Evolutionary conservation across 2,888 invertebrate species (phyloP).

Genomic region (Trichogramma evanescens): DNA sequence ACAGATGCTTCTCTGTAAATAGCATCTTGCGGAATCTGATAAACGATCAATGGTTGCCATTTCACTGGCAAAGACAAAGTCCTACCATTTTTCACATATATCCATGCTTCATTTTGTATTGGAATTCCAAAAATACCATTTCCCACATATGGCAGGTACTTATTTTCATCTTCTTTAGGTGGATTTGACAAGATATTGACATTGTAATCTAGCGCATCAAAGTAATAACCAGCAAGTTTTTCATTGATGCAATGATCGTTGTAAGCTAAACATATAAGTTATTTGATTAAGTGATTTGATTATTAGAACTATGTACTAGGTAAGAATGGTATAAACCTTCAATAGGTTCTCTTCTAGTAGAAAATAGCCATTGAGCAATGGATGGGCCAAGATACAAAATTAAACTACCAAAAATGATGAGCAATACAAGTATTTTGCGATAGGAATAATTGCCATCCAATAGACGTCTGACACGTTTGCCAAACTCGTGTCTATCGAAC

Average conservation of each 20-base stretch:
- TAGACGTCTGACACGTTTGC: constrained; percentile 36
- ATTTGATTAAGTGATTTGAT: not conserved
- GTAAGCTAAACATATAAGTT: constrained; percentile 42
- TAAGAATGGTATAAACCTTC: constrained; percentile 33
- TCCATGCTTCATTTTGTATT: constrained; percentile 56
- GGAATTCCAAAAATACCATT: constrained; percentile 67
- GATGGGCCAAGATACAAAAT: constrained; percentile 61
- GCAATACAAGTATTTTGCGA: constrained; percentile 36
- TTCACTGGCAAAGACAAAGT: constrained; percentile 60
- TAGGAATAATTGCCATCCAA: constrained; percentile 40
- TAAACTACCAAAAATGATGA: constrained; percentile 40
- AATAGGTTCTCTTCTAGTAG: constrained; percentile 46
- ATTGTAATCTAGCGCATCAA: constrained; percentile 59
- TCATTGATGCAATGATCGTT: constrained; percentile 62
- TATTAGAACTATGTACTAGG: not conserved
- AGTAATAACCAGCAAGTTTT: constrained; percentile 56
- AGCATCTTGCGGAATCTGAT: constrained; percentile 51
- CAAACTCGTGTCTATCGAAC: constrained; percentile 37
- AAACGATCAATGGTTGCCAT: constrained; percentile 60
- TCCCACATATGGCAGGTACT: constrained; percentile 67
- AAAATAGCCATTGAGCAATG: constrained; percentile 58
- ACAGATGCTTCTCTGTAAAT: constrained; percentile 61
- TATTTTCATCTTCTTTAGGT: constrained; percentile 52
- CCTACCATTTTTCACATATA: constrained; percentile 63
- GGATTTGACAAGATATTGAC: constrained; percentile 59